These are phyloP conservation scores for Antheraea mylitta DNA, from an alignment of 1,140 invertebrate species.

Conservation along the genomic window DNA sequence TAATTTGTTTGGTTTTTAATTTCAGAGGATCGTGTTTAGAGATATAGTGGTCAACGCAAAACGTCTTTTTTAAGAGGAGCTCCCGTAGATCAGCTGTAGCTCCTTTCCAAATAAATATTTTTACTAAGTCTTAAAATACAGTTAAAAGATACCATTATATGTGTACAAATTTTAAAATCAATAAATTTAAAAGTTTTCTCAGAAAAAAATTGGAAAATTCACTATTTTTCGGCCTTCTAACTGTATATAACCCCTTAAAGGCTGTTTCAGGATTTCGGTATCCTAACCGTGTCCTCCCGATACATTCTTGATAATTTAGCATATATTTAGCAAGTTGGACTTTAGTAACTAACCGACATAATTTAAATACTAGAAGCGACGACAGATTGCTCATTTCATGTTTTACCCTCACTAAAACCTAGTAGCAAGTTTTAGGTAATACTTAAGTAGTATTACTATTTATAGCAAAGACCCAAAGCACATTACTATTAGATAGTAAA, in stretches of 20 bases:
- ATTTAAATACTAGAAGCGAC: no score
- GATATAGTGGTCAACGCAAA: slow-evolving; percentile 19
- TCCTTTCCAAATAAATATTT: slow-evolving; percentile 32
- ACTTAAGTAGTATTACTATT: no score
- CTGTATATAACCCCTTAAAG: not conserved
- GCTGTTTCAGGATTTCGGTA: no score
- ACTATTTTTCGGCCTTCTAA: slow-evolving; percentile 5
- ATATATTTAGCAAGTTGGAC: no score
- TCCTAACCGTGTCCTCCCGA: no score
- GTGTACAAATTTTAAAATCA: slow-evolving; percentile 15
- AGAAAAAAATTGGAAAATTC: slow-evolving; percentile 13
- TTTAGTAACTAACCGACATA: no score
- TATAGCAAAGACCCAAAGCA: no score
- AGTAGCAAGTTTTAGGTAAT: no score
- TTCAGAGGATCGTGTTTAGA: slow-evolving; percentile 28
- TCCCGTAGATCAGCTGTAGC: slow-evolving; percentile 27
- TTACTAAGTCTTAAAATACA: slow-evolving; percentile 29
- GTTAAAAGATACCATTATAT: slow-evolving; percentile 17
- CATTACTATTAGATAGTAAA: no score
- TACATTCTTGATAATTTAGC: no score
- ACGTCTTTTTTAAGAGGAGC: slow-evolving; percentile 27
- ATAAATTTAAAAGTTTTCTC: slow-evolving; percentile 15
- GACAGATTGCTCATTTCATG: no score
- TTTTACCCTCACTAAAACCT: no score
- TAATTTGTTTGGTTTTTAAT: slow-evolving; percentile 30